Evolutionary conservation across 2,797 vertebrate genomes (phyloP).

Genomic region (Siniperca obscura): DNA sequence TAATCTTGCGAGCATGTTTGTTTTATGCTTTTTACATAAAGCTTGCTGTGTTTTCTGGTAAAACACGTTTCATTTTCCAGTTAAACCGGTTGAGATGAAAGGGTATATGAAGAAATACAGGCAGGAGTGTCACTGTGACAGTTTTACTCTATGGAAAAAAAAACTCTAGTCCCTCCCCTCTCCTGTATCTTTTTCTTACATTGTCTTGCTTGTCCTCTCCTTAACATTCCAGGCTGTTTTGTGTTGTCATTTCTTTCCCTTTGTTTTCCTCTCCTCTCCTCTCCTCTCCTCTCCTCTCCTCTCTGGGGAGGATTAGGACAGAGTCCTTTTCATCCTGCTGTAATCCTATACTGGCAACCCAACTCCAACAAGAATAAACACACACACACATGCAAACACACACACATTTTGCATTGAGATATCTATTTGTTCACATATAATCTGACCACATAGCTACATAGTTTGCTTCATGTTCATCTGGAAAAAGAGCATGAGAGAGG

Average conservation of each 20-base stretch:
- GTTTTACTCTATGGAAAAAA: neutral
- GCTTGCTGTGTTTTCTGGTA: conserved; percentile 45
- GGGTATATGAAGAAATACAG: conserved; percentile 8
- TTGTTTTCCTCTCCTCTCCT: conserved; percentile 7
- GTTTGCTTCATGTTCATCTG: conserved; percentile 22
- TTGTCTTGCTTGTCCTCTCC: neutral
- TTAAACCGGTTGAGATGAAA: conserved; percentile 50
- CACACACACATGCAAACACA: conserved; percentile 15
- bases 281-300: conserved; percentile 39
- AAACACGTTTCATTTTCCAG: conserved; percentile 53
- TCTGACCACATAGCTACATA: conserved; percentile 10
- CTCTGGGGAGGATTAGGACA: conserved; percentile 75
- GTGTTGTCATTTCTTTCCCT: neutral
- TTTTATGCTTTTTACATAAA: conserved; percentile 54
- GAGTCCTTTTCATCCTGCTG: conserved; percentile 79
- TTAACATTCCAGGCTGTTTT: neutral
- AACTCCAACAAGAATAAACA: conserved; percentile 65
- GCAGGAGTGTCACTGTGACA: neutral
- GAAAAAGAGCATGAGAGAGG: conserved; percentile 16
- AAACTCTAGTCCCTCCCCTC: too few species aligned
- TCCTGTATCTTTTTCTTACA: neutral
- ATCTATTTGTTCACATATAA: conserved; percentile 45
- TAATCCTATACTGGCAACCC: conserved; percentile 75
- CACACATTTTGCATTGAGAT: conserved; percentile 34
- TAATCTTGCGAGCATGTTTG: conserved; percentile 70